Conservation (phyloP, 2,113 vertebrate species). For the Phyllostomus discolor region DNA sequence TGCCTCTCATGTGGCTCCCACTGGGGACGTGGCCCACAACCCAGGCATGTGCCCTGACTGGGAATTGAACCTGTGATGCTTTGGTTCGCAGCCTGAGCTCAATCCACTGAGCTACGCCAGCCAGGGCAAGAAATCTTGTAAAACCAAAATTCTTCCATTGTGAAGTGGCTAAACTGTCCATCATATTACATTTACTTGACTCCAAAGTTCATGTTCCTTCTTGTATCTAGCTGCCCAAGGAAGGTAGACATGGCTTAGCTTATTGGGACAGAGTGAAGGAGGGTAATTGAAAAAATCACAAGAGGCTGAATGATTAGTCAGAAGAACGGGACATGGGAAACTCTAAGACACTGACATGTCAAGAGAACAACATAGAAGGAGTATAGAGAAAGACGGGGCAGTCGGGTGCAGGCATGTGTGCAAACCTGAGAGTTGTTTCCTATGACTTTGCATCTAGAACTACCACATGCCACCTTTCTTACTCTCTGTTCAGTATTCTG, state of each 20-base stretch:
- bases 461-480: background rate
- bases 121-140: background rate
- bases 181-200: background rate
- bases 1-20: too few relatives aligned
- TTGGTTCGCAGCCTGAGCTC: too few relatives aligned
- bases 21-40: too few relatives aligned
- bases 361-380: background rate
- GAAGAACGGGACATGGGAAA: background rate
- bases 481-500: background rate
- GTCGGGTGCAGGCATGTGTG: background rate
- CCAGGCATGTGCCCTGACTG: too few relatives aligned
- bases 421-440: background rate
- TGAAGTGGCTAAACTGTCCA: background rate
- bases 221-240: background rate
- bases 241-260: background rate
- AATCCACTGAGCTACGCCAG: too few relatives aligned
- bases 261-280: background rate
- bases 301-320: background rate
- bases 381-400: background rate
- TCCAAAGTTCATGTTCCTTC: background rate
- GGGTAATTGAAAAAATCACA: background rate
- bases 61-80: too few relatives aligned
- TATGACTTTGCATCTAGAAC: background rate
- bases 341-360: background rate
- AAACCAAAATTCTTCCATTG: background rate